These are phyloP conservation scores for Nothura maculosa DNA, from an alignment of 2,797 vertebrate species.

Conservation along the genomic window DNA sequence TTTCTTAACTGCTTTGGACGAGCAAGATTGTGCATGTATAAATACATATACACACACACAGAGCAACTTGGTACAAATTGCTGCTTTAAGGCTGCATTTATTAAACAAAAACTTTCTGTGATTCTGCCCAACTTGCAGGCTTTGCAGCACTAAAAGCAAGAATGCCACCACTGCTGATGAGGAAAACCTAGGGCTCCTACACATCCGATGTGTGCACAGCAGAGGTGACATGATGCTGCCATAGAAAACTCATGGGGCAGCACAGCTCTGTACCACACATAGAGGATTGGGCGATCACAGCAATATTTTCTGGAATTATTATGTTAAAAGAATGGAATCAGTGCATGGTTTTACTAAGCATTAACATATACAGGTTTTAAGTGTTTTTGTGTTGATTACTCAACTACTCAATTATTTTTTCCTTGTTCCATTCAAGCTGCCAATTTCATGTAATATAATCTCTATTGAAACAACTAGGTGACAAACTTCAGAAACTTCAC, in stretches of 20 bases:
- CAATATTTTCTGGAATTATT: neutral
- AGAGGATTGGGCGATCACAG: accelerated
- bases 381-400: neutral
- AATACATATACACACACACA: too few relatives aligned
- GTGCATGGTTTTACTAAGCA: neutral
- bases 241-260: too few relatives aligned
- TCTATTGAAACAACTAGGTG: neutral
- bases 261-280: neutral
- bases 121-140: neutral
- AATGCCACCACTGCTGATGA: accelerated
- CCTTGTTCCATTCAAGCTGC: neutral
- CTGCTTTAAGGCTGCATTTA: neutral
- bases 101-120: neutral
- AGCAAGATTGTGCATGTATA: too few relatives aligned
- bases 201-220: neutral
- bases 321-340: neutral
- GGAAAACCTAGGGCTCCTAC: neutral
- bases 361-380: accelerated
- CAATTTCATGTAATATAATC: neutral
- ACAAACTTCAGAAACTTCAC: neutral
- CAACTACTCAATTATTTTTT: accelerated
- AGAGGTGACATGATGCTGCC: neutral
- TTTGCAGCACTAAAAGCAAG: neutral
- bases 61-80: neutral
- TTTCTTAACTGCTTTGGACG: neutral